These are phyloP conservation scores for Pteronotus mesoamericanus DNA, from an alignment of 2,797 vertebrate species.

Conservation along the genomic window DNA sequence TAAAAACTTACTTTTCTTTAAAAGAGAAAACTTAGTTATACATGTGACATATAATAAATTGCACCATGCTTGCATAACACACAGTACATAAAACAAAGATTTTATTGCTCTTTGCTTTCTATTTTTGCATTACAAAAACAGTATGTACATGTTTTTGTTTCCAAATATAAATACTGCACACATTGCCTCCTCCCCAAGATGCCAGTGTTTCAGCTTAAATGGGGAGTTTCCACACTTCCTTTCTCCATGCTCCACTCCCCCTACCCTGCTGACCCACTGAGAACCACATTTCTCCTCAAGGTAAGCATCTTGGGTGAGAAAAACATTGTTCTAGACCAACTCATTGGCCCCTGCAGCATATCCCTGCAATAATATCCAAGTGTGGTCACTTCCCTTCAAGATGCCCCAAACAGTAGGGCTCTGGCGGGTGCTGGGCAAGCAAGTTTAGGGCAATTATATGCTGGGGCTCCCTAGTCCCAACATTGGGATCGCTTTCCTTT, in stretches of 20 bases:
- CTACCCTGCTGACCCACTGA: background rate
- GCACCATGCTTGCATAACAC: background rate
- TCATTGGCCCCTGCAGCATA: background rate
- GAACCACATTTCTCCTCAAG: background rate
- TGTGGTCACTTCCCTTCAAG: background rate
- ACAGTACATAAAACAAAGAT: background rate
- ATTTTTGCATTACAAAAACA: background rate
- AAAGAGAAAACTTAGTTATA: background rate
- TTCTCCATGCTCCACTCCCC: rapidly evolving
- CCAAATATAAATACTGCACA: background rate
- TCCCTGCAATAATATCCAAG: background rate
- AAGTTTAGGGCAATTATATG: rapidly evolving
- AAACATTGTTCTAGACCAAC: background rate
- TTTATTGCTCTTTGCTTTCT: background rate
- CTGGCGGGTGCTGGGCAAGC: background rate
- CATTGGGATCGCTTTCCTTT: background rate
- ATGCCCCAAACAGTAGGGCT: background rate
- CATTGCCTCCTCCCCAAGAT: background rate
- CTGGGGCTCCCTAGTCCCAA: rapidly evolving
- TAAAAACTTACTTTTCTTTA: background rate
- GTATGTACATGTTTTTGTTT: constrained; percentile 14
- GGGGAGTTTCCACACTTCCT: background rate
- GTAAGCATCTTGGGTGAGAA: background rate
- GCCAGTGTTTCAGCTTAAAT: background rate
- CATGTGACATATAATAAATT: background rate